These are phyloP conservation scores for Luffia ferchaultella DNA, from an alignment of 2,888 invertebrate genomes.

Conservation along the genomic window DNA sequence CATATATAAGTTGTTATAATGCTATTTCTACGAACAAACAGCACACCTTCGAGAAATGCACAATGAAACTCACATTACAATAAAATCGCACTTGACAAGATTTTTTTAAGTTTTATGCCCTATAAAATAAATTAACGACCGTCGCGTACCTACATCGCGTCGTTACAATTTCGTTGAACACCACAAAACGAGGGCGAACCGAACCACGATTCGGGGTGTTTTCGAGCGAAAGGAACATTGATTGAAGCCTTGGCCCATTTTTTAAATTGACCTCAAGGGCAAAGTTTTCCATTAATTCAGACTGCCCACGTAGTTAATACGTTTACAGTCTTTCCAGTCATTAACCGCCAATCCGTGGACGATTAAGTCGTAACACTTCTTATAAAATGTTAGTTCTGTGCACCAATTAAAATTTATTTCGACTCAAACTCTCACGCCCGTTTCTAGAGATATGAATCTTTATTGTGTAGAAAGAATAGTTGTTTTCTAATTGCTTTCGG, in stretches of 20 bases:
- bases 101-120: too few relatives aligned
- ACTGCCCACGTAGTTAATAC: constrained; percentile 49
- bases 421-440: constrained; percentile 23
- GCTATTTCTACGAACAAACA: too few relatives aligned
- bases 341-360: constrained; percentile 49
- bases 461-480: constrained; percentile 31
- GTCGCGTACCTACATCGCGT: too few relatives aligned
- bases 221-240: constrained; percentile 22
- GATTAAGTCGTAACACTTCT: constrained; percentile 56
- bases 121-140: too few relatives aligned
- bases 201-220: too few relatives aligned
- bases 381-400: constrained; percentile 40
- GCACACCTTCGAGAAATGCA: too few relatives aligned
- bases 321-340: constrained; percentile 57
- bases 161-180: too few relatives aligned
- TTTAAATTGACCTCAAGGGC: constrained; percentile 11
- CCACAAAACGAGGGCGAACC: too few relatives aligned
- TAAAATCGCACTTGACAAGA: too few relatives aligned
- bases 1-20: too few relatives aligned
- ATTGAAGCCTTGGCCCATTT: constrained; percentile 22
- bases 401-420: constrained; percentile 52
- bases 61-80: too few relatives aligned
- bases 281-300: constrained; percentile 5
- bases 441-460: constrained; percentile 36
- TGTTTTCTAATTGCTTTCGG: constrained; percentile 34